Conservation (phyloP, 2,888 invertebrate species). For the Callyntrura guangdongensis region DNA sequence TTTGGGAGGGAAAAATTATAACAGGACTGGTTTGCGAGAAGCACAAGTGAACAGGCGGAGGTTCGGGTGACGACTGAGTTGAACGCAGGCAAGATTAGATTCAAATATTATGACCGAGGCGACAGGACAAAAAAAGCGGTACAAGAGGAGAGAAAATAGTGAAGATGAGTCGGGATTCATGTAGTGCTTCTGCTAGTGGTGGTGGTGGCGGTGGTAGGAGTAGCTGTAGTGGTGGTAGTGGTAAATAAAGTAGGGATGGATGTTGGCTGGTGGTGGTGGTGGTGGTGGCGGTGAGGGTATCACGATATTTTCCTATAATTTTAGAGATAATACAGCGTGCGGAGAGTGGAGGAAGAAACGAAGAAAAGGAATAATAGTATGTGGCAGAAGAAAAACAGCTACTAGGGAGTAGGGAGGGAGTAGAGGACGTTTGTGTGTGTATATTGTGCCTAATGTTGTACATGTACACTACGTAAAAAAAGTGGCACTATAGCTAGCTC, state of each 20-base stretch:
- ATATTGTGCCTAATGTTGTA: no score
- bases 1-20: constrained; percentile 50
- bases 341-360: neutral
- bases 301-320: neutral
- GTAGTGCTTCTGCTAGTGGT: constrained; percentile 36
- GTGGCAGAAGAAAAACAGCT: neutral
- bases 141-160: constrained; percentile 24
- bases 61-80: constrained; percentile 80
- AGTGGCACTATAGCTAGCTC: neutral
- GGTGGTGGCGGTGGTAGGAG: neutral
- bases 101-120: constrained; percentile 77
- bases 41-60: constrained; percentile 78
- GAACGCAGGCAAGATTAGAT: constrained; percentile 77
- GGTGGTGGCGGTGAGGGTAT: neutral
- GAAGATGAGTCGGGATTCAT: constrained; percentile 68
- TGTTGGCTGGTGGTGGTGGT: neutral
- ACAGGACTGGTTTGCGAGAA: constrained; percentile 47
- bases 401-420: constrained; percentile 20
- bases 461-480: neutral
- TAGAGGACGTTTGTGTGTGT: neutral
- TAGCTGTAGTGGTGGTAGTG: neutral
- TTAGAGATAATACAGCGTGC: neutral
- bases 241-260: neutral
- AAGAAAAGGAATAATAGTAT: neutral
- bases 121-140: constrained; percentile 72